phyloP scores from a whole-genome alignment of 2,888 invertebrate genomes.

The Clanis bilineata region DNA sequence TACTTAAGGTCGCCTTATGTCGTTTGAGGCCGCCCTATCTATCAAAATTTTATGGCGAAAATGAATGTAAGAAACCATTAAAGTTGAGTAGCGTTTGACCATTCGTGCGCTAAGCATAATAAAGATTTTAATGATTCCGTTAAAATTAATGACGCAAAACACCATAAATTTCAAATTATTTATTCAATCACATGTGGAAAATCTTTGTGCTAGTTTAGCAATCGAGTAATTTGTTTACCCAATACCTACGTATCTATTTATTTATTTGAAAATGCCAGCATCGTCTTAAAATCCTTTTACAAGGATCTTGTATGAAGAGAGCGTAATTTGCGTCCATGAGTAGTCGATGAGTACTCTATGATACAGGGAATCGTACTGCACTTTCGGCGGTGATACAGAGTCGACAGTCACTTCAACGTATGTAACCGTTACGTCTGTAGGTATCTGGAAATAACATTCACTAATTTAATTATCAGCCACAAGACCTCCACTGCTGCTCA shows the following conservation, averaged over 20 bases:
- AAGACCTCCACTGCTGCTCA: too few relatives aligned
- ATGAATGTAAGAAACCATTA: too few relatives aligned
- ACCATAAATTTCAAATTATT: not conserved
- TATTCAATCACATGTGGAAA: not conserved
- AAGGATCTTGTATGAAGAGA: slow-evolving; percentile 14
- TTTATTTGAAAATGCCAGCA: too few relatives aligned
- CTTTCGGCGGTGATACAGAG: slow-evolving; percentile 31
- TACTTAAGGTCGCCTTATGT: too few relatives aligned
- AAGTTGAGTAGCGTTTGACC: too few relatives aligned
- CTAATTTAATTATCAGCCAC: not conserved
- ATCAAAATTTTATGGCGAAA: too few relatives aligned
- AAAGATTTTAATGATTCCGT: not conserved
- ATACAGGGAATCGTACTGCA: slow-evolving; percentile 28
- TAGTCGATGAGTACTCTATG: slow-evolving; percentile 26
- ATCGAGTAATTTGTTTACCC: too few relatives aligned
- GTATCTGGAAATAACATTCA: slow-evolving; percentile 22
- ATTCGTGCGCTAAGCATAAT: too few relatives aligned
- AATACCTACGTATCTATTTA: too few relatives aligned
- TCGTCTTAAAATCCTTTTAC: slow-evolving; percentile 12
- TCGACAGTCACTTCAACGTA: slow-evolving; percentile 31
- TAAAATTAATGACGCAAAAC: not conserved
- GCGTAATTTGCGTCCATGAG: slow-evolving; percentile 26
- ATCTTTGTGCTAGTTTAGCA: not conserved
- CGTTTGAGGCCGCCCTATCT: too few relatives aligned
- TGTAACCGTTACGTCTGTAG: slow-evolving; percentile 13